These are phyloP conservation scores for Himalopsyche tibetana DNA, from an alignment of 2,888 invertebrate species.

Conservation along the genomic window DNA sequence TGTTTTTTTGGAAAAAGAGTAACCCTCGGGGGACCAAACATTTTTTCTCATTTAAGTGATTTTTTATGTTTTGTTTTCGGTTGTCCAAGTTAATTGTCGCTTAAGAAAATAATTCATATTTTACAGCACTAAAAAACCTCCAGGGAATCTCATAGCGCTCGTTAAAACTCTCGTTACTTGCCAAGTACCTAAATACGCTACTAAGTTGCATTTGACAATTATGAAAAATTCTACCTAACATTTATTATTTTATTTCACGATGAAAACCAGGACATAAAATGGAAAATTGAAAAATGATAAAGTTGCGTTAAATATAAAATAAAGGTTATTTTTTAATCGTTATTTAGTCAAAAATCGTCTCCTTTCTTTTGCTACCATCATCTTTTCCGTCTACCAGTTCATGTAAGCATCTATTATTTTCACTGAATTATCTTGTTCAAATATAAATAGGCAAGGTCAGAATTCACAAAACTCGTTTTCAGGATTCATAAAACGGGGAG, in stretches of 20 bases:
- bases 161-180: background rate
- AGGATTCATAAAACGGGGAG: too few relatives aligned
- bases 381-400: too few relatives aligned
- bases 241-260: background rate
- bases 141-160: background rate
- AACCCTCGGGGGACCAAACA: background rate
- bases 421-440: too few relatives aligned
- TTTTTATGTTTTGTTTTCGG: background rate
- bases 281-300: too few relatives aligned
- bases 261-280: too few relatives aligned
- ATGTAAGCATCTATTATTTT: too few relatives aligned
- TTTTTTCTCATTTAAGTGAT: background rate
- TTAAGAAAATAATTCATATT: conserved; percentile 24
- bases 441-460: too few relatives aligned
- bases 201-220: background rate
- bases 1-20: background rate
- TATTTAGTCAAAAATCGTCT: too few relatives aligned
- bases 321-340: too few relatives aligned
- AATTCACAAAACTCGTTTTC: too few relatives aligned
- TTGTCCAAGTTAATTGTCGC: background rate
- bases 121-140: background rate
- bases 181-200: background rate
- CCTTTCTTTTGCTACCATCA: too few relatives aligned
- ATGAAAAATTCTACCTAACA: background rate
- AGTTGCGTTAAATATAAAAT: too few relatives aligned